These are phyloP conservation scores for Gasteruption jaculator DNA, from an alignment of 2,888 invertebrate species.

Conservation along the genomic window DNA sequence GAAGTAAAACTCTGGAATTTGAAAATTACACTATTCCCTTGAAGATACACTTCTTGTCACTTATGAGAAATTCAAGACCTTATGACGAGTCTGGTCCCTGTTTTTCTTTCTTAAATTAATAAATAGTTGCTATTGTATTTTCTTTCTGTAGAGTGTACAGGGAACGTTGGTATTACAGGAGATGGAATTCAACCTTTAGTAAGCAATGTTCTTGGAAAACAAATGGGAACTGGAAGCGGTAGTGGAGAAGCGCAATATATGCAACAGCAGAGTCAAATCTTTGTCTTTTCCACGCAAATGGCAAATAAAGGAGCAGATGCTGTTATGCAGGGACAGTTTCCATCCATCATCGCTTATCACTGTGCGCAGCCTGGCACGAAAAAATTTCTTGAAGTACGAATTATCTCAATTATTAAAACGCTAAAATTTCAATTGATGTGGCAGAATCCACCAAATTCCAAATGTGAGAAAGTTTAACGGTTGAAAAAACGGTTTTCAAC, in stretches of 20 bases:
- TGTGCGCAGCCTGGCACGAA: constrained; percentile 94
- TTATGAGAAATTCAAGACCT: no score
- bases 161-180: constrained; percentile 50
- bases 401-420: not conserved
- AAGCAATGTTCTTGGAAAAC: constrained; percentile 75
- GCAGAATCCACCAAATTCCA: no score
- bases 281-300: constrained; percentile 91
- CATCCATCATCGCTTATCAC: constrained; percentile 91
- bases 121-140: constrained; percentile 1
- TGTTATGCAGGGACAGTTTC: constrained; percentile 83
- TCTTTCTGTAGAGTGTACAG: constrained; percentile 32
- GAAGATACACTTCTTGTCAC: no score
- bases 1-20: no score
- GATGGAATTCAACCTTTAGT: constrained; percentile 71
- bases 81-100: no score
- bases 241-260: constrained; percentile 82
- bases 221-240: constrained; percentile 64
- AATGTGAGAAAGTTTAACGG: no score
- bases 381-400: constrained; percentile 84
- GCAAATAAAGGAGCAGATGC: constrained; percentile 95
- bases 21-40: no score
- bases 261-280: constrained; percentile 97
- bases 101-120: constrained; percentile 7
- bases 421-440: no score
- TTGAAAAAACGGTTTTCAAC: no score